Evolutionary conservation across 2,888 invertebrate species (phyloP).

Genomic region (Amphiduros pacificus): DNA sequence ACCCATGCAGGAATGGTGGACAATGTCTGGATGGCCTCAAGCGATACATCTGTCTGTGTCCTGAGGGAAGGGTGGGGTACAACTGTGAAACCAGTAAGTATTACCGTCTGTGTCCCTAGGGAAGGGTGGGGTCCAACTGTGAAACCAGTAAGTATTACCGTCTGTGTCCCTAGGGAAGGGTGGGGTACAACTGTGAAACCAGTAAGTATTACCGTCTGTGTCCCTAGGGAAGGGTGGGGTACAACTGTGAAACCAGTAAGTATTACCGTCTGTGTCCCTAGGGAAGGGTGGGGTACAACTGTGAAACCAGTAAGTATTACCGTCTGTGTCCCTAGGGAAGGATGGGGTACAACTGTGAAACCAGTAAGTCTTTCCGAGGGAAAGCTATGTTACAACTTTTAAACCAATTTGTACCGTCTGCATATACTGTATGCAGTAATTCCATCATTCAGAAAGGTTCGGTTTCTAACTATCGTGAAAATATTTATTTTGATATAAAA

Average conservation of each 20-base stretch:
- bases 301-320: background rate
- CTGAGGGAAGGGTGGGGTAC: conserved; percentile 44
- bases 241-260: conserved; percentile 50
- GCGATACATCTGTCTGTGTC: conserved; percentile 51
- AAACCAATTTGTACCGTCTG: too few relatives aligned
- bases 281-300: background rate
- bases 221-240: background rate
- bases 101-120: background rate
- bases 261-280: background rate
- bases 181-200: conserved; percentile 49
- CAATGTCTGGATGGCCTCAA: conserved; percentile 48
- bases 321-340: too few relatives aligned
- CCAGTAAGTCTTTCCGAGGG: too few relatives aligned
- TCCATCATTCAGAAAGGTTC: background rate
- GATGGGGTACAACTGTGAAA: too few relatives aligned
- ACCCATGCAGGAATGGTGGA: conserved; percentile 30
- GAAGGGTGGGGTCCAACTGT: background rate
- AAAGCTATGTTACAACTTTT: too few relatives aligned
- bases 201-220: conserved; percentile 38
- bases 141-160: conserved; percentile 23
- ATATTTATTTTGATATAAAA: background rate
- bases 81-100: conserved; percentile 50
- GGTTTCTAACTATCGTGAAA: background rate
- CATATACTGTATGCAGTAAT: background rate
- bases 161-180: conserved; percentile 46